phyloP scores from a whole-genome alignment of 1,140 invertebrate genomes.

The Trachymyrmex septentrionalis region DNA sequence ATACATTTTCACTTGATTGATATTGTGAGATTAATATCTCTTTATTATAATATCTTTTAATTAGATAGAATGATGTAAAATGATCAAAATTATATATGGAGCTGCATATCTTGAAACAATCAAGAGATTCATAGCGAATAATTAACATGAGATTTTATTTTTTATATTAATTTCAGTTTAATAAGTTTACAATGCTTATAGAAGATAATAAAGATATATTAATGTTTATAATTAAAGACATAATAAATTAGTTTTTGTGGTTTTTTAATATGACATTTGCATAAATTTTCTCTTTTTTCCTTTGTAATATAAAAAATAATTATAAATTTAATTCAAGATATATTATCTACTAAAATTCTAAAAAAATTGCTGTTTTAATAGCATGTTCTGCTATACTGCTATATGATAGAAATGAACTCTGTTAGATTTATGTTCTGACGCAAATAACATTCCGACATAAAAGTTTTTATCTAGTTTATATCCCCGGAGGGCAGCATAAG shows the following conservation, averaged over 20 bases:
- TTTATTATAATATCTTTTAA: background rate
- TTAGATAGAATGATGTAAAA: background rate
- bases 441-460: constrained; percentile 14
- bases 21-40: constrained; percentile 27
- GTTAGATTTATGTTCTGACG: constrained; percentile 39
- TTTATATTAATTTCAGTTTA: constrained; percentile 6
- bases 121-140: background rate
- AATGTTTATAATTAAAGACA: constrained; percentile 8
- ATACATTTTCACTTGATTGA: background rate
- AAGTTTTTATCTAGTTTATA: constrained; percentile 20
- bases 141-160: background rate
- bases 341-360: background rate
- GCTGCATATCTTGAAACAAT: background rate
- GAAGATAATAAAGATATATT: background rate
- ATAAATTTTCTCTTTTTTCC: background rate
- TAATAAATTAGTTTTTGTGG: background rate
- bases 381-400: background rate
- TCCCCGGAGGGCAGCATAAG: background rate
- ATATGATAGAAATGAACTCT: constrained; percentile 23
- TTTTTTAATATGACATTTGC: background rate
- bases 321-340: background rate
- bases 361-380: constrained; percentile 19
- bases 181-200: background rate
- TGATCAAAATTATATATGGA: background rate
- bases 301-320: background rate